Conservation (phyloP, 2,888 invertebrate genomes). For the Ellobium chinense region DNA sequence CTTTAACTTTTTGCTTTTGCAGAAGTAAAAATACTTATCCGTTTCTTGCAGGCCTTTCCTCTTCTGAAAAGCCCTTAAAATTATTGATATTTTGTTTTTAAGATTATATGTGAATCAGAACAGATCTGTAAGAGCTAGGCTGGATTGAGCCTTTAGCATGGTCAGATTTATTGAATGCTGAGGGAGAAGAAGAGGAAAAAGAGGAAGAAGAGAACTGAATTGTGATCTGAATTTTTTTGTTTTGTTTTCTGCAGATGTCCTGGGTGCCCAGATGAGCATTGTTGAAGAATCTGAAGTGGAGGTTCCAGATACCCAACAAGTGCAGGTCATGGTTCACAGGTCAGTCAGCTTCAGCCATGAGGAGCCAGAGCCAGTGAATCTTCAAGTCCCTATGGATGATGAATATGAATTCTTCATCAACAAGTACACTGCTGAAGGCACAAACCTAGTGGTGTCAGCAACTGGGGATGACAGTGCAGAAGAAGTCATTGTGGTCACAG, state of each 20-base stretch:
- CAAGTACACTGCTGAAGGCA: slow-evolving; percentile 25
- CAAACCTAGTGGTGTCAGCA: slow-evolving; percentile 27
- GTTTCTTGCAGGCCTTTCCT: too few species aligned
- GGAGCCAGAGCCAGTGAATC: slow-evolving; percentile 24
- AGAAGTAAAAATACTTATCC: too few species aligned
- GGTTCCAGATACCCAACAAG: slow-evolving; percentile 45
- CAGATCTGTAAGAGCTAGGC: too few species aligned
- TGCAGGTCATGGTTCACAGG: slow-evolving; percentile 53
- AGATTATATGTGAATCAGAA: too few species aligned
- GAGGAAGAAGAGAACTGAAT: not conserved
- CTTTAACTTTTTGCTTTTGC: too few species aligned
- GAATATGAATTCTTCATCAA: slow-evolving; percentile 26
- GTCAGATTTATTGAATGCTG: too few species aligned
- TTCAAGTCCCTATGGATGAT: not conserved
- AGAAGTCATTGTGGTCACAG: slow-evolving; percentile 41
- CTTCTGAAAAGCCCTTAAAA: too few species aligned
- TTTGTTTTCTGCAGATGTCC: too few species aligned
- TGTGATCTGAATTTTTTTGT: not conserved
- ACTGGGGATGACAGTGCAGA: not conserved
- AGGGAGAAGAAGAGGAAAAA: not conserved
- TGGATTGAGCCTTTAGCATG: too few species aligned
- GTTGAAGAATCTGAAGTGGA: slow-evolving; percentile 15
- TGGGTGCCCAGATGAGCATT: too few species aligned
- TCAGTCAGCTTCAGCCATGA: slow-evolving; percentile 43
- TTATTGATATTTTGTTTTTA: too few species aligned